These are phyloP conservation scores for Diabrotica balteata DNA, from an alignment of 2,888 invertebrate genomes.

Conservation along the genomic window DNA sequence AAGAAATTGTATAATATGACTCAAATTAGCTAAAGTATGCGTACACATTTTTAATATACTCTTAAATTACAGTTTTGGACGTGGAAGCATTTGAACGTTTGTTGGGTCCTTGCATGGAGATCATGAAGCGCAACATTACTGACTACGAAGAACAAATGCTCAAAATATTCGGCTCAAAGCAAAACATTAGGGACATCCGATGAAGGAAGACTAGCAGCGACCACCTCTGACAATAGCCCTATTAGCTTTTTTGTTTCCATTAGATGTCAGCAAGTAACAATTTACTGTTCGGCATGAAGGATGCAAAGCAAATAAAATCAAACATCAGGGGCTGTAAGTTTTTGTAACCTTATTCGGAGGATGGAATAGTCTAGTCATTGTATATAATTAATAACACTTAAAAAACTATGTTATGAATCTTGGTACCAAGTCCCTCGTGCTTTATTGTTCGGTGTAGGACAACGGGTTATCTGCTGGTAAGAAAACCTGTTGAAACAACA, in stretches of 20 bases:
- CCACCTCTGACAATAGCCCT: slow-evolving; percentile 42
- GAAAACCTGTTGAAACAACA: slow-evolving; percentile 31
- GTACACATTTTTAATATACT: background rate
- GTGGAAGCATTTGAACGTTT: slow-evolving; percentile 97
- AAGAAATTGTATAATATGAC: no score
- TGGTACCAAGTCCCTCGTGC: slow-evolving; percentile 36
- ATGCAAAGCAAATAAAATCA: slow-evolving; percentile 20
- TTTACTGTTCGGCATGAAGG: slow-evolving; percentile 2
- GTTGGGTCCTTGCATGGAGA: slow-evolving; percentile 97
- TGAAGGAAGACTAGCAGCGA: slow-evolving; percentile 64
- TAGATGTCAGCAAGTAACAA: slow-evolving; percentile 40
- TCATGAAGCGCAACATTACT: slow-evolving; percentile 97
- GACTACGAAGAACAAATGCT: slow-evolving; percentile 96
- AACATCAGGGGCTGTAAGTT: slow-evolving; percentile 33
- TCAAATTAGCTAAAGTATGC: no score
- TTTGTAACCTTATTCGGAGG: slow-evolving; percentile 37
- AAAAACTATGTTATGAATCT: slow-evolving; percentile 41
- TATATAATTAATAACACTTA: slow-evolving; percentile 47
- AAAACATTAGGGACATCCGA: slow-evolving; percentile 93
- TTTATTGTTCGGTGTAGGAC: slow-evolving; percentile 35
- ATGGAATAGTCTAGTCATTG: slow-evolving; percentile 55
- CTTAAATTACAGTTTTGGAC: slow-evolving; percentile 81
- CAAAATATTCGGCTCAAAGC: slow-evolving; percentile 95
- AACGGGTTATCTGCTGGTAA: slow-evolving; percentile 43
- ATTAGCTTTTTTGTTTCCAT: slow-evolving; percentile 40